Percentiles rank a stretch among this genome's conserved stretches.
These are phyloP conservation scores for Eidolon helvum DNA, from an alignment of 2,113 vertebrate genomes.

Conservation along the genomic window DNA sequence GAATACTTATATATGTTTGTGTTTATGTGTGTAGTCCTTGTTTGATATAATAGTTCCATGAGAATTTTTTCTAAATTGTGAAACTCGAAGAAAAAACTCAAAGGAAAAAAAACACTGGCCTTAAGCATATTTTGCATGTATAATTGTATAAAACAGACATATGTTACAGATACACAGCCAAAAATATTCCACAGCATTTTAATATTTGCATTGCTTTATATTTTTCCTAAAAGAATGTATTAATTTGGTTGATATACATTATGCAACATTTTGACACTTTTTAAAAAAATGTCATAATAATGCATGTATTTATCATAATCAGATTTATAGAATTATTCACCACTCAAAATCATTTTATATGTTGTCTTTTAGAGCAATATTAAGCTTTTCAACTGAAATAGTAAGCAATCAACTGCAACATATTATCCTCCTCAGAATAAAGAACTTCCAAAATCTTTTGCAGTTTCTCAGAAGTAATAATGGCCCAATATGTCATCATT, in stretches of 20 bases:
- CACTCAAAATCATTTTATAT: slow-evolving; percentile 9
- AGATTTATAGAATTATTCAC: not conserved
- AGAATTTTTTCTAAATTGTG: not conserved
- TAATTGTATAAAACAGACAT: not conserved
- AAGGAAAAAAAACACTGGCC: not conserved
- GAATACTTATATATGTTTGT: not conserved
- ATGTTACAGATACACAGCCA: not conserved
- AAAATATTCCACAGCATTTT: not conserved
- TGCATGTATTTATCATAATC: not conserved
- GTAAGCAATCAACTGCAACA: not conserved
- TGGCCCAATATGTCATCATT: not conserved
- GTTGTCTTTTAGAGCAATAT: not conserved
- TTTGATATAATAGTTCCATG: not conserved
- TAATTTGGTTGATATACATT: not conserved
- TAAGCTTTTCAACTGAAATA: not conserved
- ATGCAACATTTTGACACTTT: not conserved
- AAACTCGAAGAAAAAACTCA: not conserved
- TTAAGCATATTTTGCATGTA: not conserved
- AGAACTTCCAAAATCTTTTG: not conserved
- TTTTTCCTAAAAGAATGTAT: not conserved
- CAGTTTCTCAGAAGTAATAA: not conserved
- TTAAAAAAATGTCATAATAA: not conserved
- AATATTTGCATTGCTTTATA: not conserved
- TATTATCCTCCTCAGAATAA: not conserved
- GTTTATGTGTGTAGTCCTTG: not conserved